Evolutionary conservation across 2,888 invertebrate species (phyloP).

Genomic region (Glaucopsyche alexis): DNA sequence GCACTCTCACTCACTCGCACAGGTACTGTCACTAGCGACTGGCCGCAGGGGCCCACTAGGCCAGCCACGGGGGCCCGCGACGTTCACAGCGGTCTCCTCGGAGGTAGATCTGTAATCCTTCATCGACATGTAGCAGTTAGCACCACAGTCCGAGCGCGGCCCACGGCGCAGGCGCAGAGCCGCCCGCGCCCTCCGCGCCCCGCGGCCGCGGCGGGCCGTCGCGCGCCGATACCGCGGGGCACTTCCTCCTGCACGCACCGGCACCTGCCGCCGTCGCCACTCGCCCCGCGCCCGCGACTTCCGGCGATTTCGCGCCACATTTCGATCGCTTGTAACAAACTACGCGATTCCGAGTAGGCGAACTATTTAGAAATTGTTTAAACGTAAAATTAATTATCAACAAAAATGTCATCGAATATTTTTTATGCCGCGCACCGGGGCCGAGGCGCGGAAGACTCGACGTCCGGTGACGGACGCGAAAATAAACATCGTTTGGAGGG

Average conservation of each 20-base stretch:
- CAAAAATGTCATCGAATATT: neutral
- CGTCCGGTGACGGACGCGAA: constrained; percentile 41
- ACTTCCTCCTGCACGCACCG: neutral
- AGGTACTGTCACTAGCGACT: neutral
- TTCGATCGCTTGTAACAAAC: neutral
- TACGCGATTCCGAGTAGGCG: neutral
- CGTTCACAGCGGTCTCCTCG: constrained; percentile 5
- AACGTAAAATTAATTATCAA: neutral
- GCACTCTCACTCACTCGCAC: constrained; percentile 34
- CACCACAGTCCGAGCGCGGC: constrained; percentile 29
- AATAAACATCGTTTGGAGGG: constrained; percentile 57
- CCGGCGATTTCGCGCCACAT: neutral
- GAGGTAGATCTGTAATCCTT: constrained; percentile 24
- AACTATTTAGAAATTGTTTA: neutral
- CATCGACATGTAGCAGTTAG: constrained; percentile 6
- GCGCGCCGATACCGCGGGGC: constrained; percentile 1
- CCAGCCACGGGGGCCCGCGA: constrained; percentile 8
- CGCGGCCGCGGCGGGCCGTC: neutral
- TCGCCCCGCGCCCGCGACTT: neutral
- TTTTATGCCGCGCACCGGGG: constrained; percentile 29
- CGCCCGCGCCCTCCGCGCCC: constrained; percentile 21
- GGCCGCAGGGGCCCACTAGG: constrained; percentile 23
- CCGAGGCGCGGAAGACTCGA: constrained; percentile 34
- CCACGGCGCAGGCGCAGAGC: constrained; percentile 32
- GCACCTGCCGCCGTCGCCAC: neutral